Evolutionary conservation across 2,113 vertebrate species (phyloP).

Genomic region (Odontophorus gujanensis): DNA sequence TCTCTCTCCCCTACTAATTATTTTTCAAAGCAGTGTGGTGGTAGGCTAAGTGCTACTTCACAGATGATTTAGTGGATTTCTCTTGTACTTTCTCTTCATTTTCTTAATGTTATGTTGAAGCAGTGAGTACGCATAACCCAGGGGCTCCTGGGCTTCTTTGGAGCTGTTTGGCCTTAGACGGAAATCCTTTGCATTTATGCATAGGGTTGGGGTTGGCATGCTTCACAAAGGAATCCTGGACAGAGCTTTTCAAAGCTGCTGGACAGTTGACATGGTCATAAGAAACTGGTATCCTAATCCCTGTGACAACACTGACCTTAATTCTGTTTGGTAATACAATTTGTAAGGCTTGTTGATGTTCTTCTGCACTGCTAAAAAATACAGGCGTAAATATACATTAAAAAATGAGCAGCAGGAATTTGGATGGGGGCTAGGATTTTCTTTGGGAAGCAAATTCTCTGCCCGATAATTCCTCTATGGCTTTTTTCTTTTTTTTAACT

Average conservation of each 20-base stretch:
- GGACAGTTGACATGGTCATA: background rate
- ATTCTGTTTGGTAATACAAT: slow-evolving; percentile 47
- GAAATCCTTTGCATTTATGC: background rate
- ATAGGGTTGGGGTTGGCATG: background rate
- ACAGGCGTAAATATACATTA: too few species aligned
- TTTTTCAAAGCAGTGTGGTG: slow-evolving; percentile 6
- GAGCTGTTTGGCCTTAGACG: background rate
- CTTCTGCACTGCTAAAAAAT: background rate
- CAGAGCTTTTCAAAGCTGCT: background rate
- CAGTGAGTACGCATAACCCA: background rate
- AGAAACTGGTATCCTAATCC: slow-evolving; percentile 47
- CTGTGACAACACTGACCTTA: slow-evolving; percentile 44
- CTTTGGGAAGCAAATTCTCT: background rate
- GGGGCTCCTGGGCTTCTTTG: background rate
- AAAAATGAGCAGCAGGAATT: background rate
- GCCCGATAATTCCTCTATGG: background rate
- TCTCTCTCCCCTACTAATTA: background rate
- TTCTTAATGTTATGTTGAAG: background rate
- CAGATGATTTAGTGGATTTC: background rate
- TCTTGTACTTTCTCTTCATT: background rate
- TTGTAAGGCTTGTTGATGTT: background rate
- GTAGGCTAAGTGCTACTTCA: background rate
- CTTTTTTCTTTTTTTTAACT: background rate
- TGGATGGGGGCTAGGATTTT: background rate
- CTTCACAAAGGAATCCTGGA: background rate